Evolutionary conservation across 1,140 invertebrate species (phyloP).

Genomic region (Macrocentrus cingulum): DNA sequence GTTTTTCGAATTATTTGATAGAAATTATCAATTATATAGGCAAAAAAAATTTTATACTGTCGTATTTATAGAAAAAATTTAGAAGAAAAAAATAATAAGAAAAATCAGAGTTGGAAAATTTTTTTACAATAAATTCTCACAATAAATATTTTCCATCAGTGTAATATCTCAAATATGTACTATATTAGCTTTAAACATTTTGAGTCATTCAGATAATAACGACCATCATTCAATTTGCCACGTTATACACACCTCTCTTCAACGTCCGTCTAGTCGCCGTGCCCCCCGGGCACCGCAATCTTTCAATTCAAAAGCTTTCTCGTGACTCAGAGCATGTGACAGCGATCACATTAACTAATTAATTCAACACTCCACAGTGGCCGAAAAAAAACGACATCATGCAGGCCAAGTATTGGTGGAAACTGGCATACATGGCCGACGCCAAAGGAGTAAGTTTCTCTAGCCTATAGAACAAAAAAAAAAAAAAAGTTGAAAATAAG

Average conservation of each 20-base stretch:
- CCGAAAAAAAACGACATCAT: slow-evolving; percentile 1
- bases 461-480: slow-evolving; percentile 2
- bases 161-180: too few relatives aligned
- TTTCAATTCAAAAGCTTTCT: neutral
- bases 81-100: too few relatives aligned
- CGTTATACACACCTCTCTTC: slow-evolving; percentile 2
- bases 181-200: slow-evolving; percentile 13
- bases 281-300: neutral
- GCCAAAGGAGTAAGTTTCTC: slow-evolving; percentile 47
- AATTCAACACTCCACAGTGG: neutral
- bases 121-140: too few relatives aligned
- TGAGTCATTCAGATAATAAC: slow-evolving; percentile 19
- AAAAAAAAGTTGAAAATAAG: slow-evolving; percentile 16
- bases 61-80: too few relatives aligned
- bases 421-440: slow-evolving; percentile 37
- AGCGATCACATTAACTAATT: neutral
- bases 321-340: neutral
- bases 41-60: too few relatives aligned
- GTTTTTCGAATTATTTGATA: too few relatives aligned
- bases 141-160: too few relatives aligned
- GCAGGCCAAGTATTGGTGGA: slow-evolving; percentile 46
- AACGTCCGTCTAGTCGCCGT: neutral
- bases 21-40: too few relatives aligned
- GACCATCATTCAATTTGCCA: slow-evolving; percentile 15
- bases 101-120: too few relatives aligned